Percentiles rank a stretch among this genome's conserved stretches.
Conservation (phyloP, 1,140 invertebrate genomes). For the Hycleus phaleratus region DNA sequence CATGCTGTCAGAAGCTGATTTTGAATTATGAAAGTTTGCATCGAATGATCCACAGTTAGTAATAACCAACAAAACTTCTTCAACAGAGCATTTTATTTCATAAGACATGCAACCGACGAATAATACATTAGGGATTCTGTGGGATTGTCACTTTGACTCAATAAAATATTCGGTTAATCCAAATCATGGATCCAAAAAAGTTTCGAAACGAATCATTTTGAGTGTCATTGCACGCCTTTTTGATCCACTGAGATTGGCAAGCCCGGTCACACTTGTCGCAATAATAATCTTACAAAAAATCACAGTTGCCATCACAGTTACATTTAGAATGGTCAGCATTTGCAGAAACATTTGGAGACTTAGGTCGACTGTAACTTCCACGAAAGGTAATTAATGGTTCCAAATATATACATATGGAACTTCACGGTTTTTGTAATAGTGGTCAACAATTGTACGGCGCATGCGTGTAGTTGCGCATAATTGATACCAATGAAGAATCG, state of each 20-base stretch:
- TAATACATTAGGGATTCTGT: slow-evolving; percentile 6
- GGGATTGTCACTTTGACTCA: neutral
- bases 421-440: slow-evolving; percentile 39
- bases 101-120: neutral
- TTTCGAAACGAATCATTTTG: slow-evolving; percentile 3
- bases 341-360: neutral
- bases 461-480: slow-evolving; percentile 30
- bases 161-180: neutral
- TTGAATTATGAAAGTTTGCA: slow-evolving; percentile 40
- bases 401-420: neutral
- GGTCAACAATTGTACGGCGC: slow-evolving; percentile 35
- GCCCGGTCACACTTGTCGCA: slow-evolving; percentile 20
- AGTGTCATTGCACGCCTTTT: slow-evolving; percentile 17
- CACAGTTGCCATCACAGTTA: slow-evolving; percentile 5
- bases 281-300: slow-evolving; percentile 32
- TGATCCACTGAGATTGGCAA: slow-evolving; percentile 28
- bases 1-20: slow-evolving; percentile 30
- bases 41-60: slow-evolving; percentile 27
- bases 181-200: neutral
- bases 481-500: neutral
- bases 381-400: neutral
- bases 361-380: neutral
- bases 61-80: neutral
- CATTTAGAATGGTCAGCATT: slow-evolving; percentile 1
- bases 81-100: neutral